Evolutionary conservation across 1,140 invertebrate species (phyloP).

Genomic region (Thrips palmi): DNA sequence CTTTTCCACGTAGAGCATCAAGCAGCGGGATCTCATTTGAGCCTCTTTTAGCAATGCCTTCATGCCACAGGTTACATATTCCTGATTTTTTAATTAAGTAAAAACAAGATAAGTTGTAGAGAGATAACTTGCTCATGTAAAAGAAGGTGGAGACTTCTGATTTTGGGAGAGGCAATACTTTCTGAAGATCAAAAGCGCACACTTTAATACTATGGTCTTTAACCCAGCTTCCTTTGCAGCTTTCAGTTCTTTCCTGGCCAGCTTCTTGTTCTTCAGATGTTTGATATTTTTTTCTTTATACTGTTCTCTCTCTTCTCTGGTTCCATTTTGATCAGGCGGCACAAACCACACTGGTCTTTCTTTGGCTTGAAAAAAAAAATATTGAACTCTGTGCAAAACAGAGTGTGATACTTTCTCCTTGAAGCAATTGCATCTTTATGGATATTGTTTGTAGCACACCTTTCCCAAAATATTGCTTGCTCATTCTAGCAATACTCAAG

Average conservation of each 20-base stretch:
- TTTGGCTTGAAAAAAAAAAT: slow-evolving; percentile 11
- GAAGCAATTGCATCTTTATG: slow-evolving; percentile 7
- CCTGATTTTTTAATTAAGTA: slow-evolving; percentile 1
- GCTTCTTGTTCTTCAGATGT: slow-evolving; percentile 4
- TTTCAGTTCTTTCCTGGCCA: slow-evolving; percentile 2
- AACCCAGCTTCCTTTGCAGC: background rate
- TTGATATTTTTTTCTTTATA: slow-evolving; percentile 3
- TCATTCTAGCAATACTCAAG: slow-evolving; percentile 8
- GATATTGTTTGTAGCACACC: too few species aligned
- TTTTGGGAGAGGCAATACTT: slow-evolving; percentile 2
- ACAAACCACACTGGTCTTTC: slow-evolving; percentile 7
- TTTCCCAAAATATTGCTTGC: slow-evolving; percentile 10
- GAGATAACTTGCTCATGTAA: slow-evolving; percentile 12
- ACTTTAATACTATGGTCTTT: too few species aligned
- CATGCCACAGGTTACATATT: slow-evolving; percentile 10
- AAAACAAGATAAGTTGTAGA: slow-evolving; percentile 12
- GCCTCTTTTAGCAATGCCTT: slow-evolving; percentile 7
- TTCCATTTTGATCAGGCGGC: slow-evolving; percentile 4
- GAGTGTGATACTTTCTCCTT: slow-evolving; percentile 7
- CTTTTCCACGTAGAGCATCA: slow-evolving; percentile 3
- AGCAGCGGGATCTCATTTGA: slow-evolving; percentile 9
- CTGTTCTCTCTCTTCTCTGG: slow-evolving; percentile 1
- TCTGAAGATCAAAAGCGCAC: slow-evolving; percentile 13
- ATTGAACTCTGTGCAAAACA: slow-evolving; percentile 11
- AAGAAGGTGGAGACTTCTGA: slow-evolving; percentile 10